Evolutionary conservation across 2,113 vertebrate genomes (phyloP), one percentile per base, ranked within the genome.

Genomic region (Gasterosteus nipponicus): DNA sequence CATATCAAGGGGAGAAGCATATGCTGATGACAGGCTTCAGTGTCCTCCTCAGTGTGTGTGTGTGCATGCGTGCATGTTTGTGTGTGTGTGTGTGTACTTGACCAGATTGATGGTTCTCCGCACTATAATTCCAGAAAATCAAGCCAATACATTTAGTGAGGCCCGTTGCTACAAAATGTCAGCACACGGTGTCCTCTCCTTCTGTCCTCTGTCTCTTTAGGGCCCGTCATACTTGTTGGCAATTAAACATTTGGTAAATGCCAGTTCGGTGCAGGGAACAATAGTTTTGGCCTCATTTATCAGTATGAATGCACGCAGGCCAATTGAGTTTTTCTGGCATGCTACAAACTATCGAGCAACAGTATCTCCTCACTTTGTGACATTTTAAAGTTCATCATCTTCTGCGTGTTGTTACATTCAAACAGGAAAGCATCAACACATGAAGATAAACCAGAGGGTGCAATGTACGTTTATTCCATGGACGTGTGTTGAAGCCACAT

Each of bases 221-320:
- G 73, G 63, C 75, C 69, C 35, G 61, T 26, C 39, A 71, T 47
- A 42, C 67, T 69, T 72, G 70, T 74, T 80, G 53, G 60, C 71
- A 77, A 80, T 87, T 88, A 87, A 80, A 66, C 74, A 71, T 60
- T 2, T 73, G 63, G 59, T 64, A 77, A 73, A 80, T 82, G 61
- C 84, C 81, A 69, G 60, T 63, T n/a, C 59, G 74, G 29, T 33
- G 66, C 58, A 35, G 29, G 58, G 47, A 26, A 69, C 6, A 65
- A 10, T 15, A 64, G n/a, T 35, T n/a, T 51, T n/a, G 1, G 29
- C 44, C 41, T 72, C 62, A 69, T 82, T 75, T 56, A 73, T 75
- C 47, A 70, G 54, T 44, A 18, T n/a, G 26, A 73, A 38, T 33
- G 9, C 53, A 29, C 0, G 0, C 49, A 59, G 71, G 59, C 26